Percentiles rank a stretch among this genome's conserved stretches.
Conservation (phyloP, 1,140 invertebrate genomes). For the Sycophaga agraensis region DNA sequence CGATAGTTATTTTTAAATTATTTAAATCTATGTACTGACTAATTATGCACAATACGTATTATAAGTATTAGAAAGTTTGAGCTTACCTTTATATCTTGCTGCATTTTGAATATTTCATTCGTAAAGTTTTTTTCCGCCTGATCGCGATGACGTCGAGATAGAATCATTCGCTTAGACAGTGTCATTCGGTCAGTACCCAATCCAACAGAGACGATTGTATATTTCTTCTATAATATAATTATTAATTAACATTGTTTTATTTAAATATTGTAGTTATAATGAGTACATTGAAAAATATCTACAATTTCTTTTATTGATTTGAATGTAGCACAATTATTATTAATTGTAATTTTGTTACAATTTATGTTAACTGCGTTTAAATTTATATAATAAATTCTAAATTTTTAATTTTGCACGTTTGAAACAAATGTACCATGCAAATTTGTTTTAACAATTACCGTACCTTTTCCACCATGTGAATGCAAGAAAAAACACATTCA, state of each 20-base stretch:
- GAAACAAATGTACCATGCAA: too few species aligned
- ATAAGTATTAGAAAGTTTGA: too few species aligned
- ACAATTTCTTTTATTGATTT: too few species aligned
- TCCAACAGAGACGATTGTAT: constrained; percentile 48
- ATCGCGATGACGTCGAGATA: constrained; percentile 48
- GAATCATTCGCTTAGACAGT: constrained; percentile 38
- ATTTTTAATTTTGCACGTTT: too few species aligned
- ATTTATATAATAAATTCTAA: too few species aligned
- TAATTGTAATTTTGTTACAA: background rate
- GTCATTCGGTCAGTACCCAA: constrained; percentile 49
- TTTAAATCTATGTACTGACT: too few species aligned
- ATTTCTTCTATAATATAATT: constrained; percentile 43
- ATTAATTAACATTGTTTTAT: background rate
- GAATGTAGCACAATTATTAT: too few species aligned
- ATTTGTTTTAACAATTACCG: too few species aligned
- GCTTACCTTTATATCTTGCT: constrained; percentile 49
- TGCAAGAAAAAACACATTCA: constrained; percentile 6
- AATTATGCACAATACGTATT: too few species aligned
- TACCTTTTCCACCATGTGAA: constrained; percentile 5
- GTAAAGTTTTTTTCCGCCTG: constrained; percentile 49
- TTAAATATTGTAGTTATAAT: background rate
- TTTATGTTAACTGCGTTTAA: too few species aligned
- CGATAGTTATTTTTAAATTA: too few species aligned
- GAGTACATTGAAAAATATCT: background rate
- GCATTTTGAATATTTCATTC: constrained; percentile 46